phyloP scores from a whole-genome alignment of 2,113 vertebrate species.

The Pterocles gutturalis region DNA sequence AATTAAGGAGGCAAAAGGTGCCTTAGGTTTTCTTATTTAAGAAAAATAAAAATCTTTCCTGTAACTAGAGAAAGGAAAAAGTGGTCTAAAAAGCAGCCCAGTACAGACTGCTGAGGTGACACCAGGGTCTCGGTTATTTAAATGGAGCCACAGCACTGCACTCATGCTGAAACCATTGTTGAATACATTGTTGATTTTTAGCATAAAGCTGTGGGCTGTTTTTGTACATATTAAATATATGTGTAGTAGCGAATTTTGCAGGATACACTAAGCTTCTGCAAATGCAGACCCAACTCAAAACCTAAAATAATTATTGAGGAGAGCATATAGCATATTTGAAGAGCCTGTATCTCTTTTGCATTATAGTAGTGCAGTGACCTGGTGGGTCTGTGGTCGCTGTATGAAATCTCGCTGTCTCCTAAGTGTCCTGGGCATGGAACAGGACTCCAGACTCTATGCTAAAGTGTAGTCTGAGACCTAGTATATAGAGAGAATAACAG shows the following conservation, averaged over 20 bases:
- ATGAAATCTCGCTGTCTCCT: rapidly evolving
- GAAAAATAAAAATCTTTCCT: neutral
- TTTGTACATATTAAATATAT: neutral
- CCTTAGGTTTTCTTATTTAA: neutral
- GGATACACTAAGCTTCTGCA: neutral
- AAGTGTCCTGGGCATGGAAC: neutral
- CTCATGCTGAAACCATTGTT: neutral
- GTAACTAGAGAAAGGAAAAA: neutral
- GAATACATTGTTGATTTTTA: neutral
- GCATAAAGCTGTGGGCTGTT: neutral
- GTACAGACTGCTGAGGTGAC: neutral
- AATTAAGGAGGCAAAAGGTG: neutral
- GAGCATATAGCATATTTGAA: neutral
- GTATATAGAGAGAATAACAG: neutral
- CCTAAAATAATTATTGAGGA: neutral
- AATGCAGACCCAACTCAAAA: neutral
- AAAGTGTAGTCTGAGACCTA: neutral
- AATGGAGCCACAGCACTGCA: neutral
- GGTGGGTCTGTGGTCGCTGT: neutral
- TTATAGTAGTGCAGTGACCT: neutral
- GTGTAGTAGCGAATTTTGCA: neutral
- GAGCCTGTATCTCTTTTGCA: neutral
- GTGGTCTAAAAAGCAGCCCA: neutral
- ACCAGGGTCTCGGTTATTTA: neutral
- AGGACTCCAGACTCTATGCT: neutral